Evolutionary conservation across 2,888 invertebrate species (phyloP).

Genomic region (Drosophila meridionalis): DNA sequence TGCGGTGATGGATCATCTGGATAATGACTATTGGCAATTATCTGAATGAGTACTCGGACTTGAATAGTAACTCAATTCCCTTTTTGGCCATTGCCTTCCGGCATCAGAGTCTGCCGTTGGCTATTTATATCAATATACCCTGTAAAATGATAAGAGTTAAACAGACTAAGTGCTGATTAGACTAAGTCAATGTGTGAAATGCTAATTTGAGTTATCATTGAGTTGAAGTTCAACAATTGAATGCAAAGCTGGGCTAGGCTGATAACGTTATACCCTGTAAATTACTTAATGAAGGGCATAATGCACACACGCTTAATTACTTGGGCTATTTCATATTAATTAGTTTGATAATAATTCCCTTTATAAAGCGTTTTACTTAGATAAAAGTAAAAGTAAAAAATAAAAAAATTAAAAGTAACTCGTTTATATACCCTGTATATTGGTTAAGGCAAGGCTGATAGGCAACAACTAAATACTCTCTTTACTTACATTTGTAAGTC

Average conservation of each 20-base stretch:
- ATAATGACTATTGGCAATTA: slow-evolving; percentile 48
- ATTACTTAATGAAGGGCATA: background rate
- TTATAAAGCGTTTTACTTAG: too few species aligned
- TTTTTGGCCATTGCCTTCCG: background rate
- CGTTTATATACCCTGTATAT: background rate
- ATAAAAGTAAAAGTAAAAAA: too few species aligned
- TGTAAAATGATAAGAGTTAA: background rate
- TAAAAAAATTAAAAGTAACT: background rate
- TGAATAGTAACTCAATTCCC: slow-evolving; percentile 7
- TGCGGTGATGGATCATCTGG: slow-evolving; percentile 36
- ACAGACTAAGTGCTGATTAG: background rate
- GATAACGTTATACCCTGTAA: background rate
- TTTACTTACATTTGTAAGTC: too few species aligned
- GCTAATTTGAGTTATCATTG: too few species aligned
- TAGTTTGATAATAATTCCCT: background rate
- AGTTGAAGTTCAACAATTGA: background rate
- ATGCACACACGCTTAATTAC: background rate
- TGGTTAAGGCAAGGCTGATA: too few species aligned
- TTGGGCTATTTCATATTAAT: background rate
- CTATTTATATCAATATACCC: background rate
- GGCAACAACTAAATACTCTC: background rate
- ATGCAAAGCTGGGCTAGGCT: too few species aligned
- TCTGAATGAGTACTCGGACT: slow-evolving; percentile 21
- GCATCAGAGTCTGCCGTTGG: background rate
- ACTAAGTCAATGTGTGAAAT: background rate